Conservation (phyloP, 2,797 vertebrate species). For the Iguana delicatissima region DNA sequence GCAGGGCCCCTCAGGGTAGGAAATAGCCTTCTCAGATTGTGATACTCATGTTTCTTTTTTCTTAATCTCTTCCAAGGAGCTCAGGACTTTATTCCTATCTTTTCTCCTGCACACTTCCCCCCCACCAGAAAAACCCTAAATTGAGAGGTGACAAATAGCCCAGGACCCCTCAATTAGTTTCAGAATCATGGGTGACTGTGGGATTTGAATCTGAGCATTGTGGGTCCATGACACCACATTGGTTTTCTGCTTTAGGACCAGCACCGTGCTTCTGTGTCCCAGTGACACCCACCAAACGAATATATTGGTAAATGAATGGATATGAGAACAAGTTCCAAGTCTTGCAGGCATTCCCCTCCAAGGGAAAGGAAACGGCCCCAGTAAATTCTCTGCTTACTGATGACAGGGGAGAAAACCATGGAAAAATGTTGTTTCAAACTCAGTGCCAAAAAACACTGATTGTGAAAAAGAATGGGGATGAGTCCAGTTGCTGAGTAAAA, state of each 20-base stretch:
- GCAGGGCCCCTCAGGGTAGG: too few relatives aligned
- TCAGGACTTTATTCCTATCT: neutral
- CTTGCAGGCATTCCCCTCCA: neutral
- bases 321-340: neutral
- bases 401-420: too few relatives aligned
- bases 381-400: too few relatives aligned
- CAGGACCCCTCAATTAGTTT: neutral
- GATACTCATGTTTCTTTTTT: neutral
- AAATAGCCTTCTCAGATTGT: neutral
- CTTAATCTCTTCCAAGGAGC: neutral
- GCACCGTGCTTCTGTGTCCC: neutral
- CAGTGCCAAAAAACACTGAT: neutral
- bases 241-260: neutral
- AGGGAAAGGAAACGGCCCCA: neutral
- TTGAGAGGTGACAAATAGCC: neutral
- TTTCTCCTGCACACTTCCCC: neutral
- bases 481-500: slow-evolving; percentile 12
- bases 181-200: neutral
- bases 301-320: neutral
- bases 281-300: neutral
- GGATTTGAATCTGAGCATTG: neutral
- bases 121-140: neutral
- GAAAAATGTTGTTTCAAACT: neutral
- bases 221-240: neutral
- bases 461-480: slow-evolving; percentile 13